Conservation (phyloP, 1,140 invertebrate species). For the Muscidifurax raptorellus region DNA sequence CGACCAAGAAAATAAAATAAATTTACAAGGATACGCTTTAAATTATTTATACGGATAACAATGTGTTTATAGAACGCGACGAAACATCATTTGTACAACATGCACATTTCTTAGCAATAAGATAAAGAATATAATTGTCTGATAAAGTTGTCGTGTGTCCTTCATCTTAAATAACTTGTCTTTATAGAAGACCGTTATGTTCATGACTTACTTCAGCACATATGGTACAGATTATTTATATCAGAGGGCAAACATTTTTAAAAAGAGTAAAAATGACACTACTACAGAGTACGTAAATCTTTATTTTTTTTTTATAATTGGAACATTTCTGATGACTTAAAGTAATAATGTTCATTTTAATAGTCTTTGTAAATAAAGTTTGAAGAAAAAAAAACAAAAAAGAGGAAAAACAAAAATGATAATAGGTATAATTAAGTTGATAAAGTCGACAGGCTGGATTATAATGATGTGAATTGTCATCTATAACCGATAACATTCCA, state of each 20-base stretch:
- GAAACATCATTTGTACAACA: conserved; percentile 37
- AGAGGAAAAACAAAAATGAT: neutral
- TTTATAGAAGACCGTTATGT: conserved; percentile 1
- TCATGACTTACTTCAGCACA: conserved; percentile 22
- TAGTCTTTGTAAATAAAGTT: conserved; percentile 45
- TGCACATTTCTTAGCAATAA: conserved; percentile 43
- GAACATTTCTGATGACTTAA: neutral
- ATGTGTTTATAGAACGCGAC: conserved; percentile 33
- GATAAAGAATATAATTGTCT: conserved; percentile 18
- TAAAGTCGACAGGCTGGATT: neutral
- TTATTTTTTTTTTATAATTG: neutral
- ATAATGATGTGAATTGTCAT: neutral
- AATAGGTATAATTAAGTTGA: conserved; percentile 27
- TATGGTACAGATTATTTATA: conserved; percentile 5
- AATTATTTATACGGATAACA: conserved; percentile 49
- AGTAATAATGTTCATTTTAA: neutral
- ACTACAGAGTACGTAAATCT: neutral
- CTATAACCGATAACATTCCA: neutral
- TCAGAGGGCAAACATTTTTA: neutral
- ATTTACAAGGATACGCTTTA: conserved; percentile 38
- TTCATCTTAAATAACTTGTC: neutral
- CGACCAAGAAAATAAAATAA: conserved; percentile 19
- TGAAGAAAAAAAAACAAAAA: neutral
- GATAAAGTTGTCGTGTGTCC: neutral
- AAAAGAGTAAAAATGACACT: neutral